Percentiles rank a stretch among this genome's conserved stretches.
Evolutionary conservation across 2,888 invertebrate species (phyloP).

Genomic region (Dryadula phaetusa): DNA sequence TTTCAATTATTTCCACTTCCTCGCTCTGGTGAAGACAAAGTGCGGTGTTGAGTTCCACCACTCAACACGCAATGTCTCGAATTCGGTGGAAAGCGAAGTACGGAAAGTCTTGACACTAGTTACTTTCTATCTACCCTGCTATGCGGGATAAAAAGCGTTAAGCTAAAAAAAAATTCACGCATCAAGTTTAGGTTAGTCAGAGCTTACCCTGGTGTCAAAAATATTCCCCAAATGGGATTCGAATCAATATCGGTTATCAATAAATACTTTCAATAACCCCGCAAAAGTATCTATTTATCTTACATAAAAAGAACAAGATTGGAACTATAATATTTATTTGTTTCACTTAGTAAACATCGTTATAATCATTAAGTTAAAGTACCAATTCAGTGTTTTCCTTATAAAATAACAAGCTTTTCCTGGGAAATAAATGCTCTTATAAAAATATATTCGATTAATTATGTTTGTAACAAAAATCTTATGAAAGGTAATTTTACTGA

Average conservation of each 20-base stretch:
- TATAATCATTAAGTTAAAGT: slow-evolving; percentile 13
- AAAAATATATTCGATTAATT: slow-evolving; percentile 10
- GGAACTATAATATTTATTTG: slow-evolving; percentile 11
- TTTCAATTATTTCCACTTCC: too few relatives aligned
- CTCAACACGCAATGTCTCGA: too few relatives aligned
- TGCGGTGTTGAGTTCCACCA: too few relatives aligned
- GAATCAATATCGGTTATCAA: not conserved
- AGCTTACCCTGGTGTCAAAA: too few relatives aligned
- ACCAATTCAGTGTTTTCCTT: slow-evolving; percentile 3
- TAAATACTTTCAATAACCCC: not conserved
- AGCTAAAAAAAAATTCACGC: too few relatives aligned
- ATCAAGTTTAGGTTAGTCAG: too few relatives aligned
- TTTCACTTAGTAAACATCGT: slow-evolving; percentile 16
- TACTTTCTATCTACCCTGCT: too few relatives aligned
- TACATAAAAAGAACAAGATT: not conserved
- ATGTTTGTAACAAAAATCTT: slow-evolving; percentile 15
- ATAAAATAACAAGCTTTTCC: slow-evolving; percentile 8
- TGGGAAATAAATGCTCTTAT: not conserved
- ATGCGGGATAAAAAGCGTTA: too few relatives aligned
- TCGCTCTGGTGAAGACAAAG: too few relatives aligned
- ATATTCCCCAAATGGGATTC: not conserved
- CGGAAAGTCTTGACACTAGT: too few relatives aligned
- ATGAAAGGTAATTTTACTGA: not conserved
- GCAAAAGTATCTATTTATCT: not conserved
- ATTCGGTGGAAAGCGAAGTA: too few relatives aligned